Evolutionary conservation across 2,113 vertebrate species (phyloP).

Genomic region (Sphyrna mokarran): DNA sequence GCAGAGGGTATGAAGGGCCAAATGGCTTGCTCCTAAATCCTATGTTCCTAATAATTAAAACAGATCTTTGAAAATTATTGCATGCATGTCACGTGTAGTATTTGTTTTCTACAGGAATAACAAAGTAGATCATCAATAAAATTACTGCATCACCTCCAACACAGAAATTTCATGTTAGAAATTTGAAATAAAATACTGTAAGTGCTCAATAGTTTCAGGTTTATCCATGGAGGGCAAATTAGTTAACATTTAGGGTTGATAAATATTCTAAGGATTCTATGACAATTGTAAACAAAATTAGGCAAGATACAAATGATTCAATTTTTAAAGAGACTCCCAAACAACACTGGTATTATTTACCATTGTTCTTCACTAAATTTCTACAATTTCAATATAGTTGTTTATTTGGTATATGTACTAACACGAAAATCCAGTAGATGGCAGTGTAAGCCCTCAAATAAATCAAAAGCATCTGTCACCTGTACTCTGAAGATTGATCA

Average conservation of each 20-base stretch:
- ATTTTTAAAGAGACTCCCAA: neutral
- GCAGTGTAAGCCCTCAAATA: neutral
- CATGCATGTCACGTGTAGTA: too few relatives aligned
- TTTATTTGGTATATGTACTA: neutral
- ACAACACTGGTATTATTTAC: neutral
- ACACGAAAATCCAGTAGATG: conserved; percentile 1
- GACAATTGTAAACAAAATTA: neutral
- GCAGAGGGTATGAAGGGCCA: too few relatives aligned
- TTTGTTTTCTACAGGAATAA: neutral
- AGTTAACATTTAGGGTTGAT: neutral
- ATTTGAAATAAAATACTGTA: neutral
- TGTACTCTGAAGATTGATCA: neutral
- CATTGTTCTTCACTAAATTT: neutral
- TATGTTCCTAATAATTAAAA: neutral
- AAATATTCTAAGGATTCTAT: neutral
- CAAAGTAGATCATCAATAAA: neutral
- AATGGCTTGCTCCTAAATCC: too few relatives aligned
- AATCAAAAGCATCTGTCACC: neutral
- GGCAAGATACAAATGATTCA: neutral
- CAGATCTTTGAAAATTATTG: neutral
- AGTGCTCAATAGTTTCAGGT: neutral
- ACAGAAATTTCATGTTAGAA: neutral
- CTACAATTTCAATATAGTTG: neutral
- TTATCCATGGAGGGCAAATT: neutral
- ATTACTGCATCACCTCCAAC: neutral